Percentiles rank a stretch among this genome's conserved stretches.
These are phyloP conservation scores for Coptodon bakossiorum DNA, from an alignment of 2,113 vertebrate species.

Conservation along the genomic window DNA sequence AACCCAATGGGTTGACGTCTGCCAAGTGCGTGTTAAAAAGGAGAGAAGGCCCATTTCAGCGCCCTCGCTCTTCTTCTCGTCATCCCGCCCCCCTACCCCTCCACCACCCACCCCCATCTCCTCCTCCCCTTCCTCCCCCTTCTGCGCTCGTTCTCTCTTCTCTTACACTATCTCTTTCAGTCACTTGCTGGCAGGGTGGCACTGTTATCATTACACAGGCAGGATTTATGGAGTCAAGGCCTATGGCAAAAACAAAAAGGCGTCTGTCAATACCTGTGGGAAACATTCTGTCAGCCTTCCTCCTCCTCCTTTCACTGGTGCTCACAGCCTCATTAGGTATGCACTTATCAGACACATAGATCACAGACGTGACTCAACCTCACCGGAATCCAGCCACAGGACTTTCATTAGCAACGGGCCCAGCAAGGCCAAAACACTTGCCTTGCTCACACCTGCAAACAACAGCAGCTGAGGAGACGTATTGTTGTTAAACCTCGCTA, in stretches of 20 bases:
- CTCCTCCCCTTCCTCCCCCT: slow-evolving; percentile 62
- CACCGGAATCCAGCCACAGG: slow-evolving; percentile 90
- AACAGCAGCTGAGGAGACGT: not conserved
- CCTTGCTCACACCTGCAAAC: slow-evolving; percentile 53
- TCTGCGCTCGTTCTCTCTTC: slow-evolving; percentile 27
- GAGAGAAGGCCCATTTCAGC: slow-evolving; percentile 51
- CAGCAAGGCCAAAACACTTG: slow-evolving; percentile 55
- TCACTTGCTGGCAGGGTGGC: slow-evolving; percentile 90
- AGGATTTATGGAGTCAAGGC: slow-evolving; percentile 95
- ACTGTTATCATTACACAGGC: slow-evolving; percentile 90
- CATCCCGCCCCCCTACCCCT: slow-evolving; percentile 5
- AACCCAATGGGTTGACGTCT: slow-evolving; percentile 61
- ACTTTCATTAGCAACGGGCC: slow-evolving; percentile 89
- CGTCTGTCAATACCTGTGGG: slow-evolving; percentile 99
- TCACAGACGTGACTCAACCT: slow-evolving; percentile 97
- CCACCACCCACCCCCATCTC: slow-evolving; percentile 18
- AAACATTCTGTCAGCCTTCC: slow-evolving; percentile 74
- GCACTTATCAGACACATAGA: slow-evolving; percentile 98
- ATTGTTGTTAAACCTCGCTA: slow-evolving; percentile 2
- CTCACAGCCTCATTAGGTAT: slow-evolving; percentile 97
- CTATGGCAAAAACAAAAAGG: slow-evolving; percentile 93
- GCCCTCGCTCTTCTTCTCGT: slow-evolving; percentile 52
- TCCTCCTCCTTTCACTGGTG: slow-evolving; percentile 62
- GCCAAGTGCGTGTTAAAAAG: slow-evolving; percentile 66
- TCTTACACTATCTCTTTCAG: slow-evolving; percentile 70